Base-by-base conservation (phyloP, 2,888 invertebrate species). In the Sarcophaga caerulescens region DNA sequence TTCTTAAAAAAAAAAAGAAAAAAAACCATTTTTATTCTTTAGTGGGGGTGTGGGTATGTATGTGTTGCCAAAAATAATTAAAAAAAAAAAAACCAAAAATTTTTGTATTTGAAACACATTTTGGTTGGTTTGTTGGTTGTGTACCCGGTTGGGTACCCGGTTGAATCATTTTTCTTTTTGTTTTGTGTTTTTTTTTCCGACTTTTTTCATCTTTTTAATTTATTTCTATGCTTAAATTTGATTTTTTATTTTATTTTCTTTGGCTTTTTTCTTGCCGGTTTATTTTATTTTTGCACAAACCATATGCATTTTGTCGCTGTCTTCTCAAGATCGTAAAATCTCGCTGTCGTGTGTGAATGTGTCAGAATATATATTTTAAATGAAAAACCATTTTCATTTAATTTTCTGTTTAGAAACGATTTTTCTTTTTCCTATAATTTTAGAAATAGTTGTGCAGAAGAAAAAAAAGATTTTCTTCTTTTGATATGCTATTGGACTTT, bases 271-370 rank as follows among this genome's bases (percentile, higher is more conserved):
- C 62, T 70, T 47, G 70, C 65, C 63, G 59, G 69, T 77, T 77
- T 71, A 52, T 81, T 62, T 8, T 52, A 44, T 63, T 21, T 81
- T 75, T 59, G 65, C 21, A 62, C 35, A 52, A 76, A 65, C 82
- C 76, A 77, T 82, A 76, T 82, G 76, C 60, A 77, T 71, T 70
- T 47, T 77, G 82, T 77, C 73, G 52, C 35, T 35, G 10, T 82
- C 65, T 66, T 17, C 17, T 66, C 82, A 73, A 82, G 66, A 77
- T 77, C 82, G 70, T 79, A 84, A 84, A 75, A 75, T 23, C 52
- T 52, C 35, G 8, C 35, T 35, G 8, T 8, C 8, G 35, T 35
- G 2, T 66, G 80, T 57, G 76, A 81, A 81, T 66, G 76, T 82
- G 82, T 65, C 35, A 77, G 77, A 82, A 76, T 63, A 70, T 66